Evolutionary conservation across 1,140 invertebrate genomes (phyloP).

Genomic region (Ridgeia piscesae): DNA sequence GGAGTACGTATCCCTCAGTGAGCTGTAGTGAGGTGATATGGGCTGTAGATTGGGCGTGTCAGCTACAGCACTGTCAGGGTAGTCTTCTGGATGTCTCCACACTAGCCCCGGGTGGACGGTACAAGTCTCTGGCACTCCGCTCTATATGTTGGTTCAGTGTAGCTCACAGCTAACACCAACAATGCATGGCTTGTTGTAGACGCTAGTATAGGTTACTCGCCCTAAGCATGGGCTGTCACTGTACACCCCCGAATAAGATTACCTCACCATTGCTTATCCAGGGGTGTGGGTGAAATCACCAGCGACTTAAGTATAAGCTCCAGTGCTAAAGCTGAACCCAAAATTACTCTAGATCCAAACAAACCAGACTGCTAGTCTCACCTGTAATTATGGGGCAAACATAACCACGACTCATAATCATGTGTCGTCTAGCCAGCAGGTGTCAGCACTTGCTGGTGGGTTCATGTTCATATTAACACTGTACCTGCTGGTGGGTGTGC

Average conservation of each 20-base stretch:
- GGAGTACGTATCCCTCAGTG: too few species aligned
- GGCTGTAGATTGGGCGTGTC: too few species aligned
- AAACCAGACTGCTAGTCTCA: not conserved
- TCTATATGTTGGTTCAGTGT: not conserved
- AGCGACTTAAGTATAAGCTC: not conserved
- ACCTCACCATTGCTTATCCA: not conserved
- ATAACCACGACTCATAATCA: not conserved
- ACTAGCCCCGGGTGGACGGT: not conserved
- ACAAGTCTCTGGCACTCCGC: not conserved
- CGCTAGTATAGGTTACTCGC: not conserved
- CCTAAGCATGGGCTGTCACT: not conserved
- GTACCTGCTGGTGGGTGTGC: too few species aligned
- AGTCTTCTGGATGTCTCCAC: too few species aligned
- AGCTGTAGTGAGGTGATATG: too few species aligned
- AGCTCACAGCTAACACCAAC: not conserved
- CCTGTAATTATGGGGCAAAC: not conserved
- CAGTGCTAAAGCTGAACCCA: not conserved
- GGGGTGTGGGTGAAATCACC: not conserved
- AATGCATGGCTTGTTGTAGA: not conserved
- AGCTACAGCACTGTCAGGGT: too few species aligned
- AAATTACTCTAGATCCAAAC: not conserved
- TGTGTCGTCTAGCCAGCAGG: not conserved
- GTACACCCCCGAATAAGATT: not conserved
- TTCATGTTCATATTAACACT: not conserved
- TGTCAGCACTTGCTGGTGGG: not conserved